Percentiles rank a stretch among this genome's conserved stretches.
These are phyloP conservation scores for Vulpes lagopus DNA, from an alignment of 2,113 vertebrate species.

Conservation along the genomic window DNA sequence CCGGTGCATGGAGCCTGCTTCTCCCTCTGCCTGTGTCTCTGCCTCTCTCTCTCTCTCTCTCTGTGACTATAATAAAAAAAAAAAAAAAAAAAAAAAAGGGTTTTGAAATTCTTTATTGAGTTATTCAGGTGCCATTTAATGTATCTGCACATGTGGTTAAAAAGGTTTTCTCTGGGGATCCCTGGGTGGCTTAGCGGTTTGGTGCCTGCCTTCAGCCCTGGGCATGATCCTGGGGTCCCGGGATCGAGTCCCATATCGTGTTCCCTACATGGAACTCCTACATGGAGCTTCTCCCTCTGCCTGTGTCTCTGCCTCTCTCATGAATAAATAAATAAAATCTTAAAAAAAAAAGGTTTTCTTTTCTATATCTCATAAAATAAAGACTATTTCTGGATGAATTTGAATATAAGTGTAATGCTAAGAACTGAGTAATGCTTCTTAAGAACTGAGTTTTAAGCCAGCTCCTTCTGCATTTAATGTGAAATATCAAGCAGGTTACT, in stretches of 20 bases:
- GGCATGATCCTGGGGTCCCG: too few relatives aligned
- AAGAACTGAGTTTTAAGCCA: not conserved
- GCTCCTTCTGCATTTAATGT: not conserved
- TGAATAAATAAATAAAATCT: not conserved
- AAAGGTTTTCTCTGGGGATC: not conserved
- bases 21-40: too few relatives aligned
- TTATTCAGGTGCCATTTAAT: not conserved
- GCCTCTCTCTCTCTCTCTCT: too few relatives aligned
- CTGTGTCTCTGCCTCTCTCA: too few relatives aligned
- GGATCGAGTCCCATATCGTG: too few relatives aligned
- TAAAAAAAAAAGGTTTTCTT: not conserved
- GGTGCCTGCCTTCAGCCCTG: too few relatives aligned
- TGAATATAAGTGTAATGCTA: not conserved
- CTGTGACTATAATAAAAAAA: too few relatives aligned
- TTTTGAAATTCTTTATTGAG: not conserved
- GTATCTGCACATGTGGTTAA: not conserved
- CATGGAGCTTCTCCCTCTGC: too few relatives aligned
- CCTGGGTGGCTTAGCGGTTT: too few relatives aligned
- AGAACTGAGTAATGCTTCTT: not conserved
- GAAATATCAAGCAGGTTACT: not conserved
- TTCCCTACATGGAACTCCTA: too few relatives aligned
- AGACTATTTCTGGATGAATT: not conserved
- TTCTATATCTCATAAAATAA: not conserved
- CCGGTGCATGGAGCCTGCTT: too few relatives aligned
- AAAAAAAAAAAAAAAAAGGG: not conserved